A percentile compares a stretch with the other conserved stretches of the same genome.
These are phyloP conservation scores for Alectura lathami DNA, from an alignment of 2,113 vertebrate genomes.

Conservation along the genomic window DNA sequence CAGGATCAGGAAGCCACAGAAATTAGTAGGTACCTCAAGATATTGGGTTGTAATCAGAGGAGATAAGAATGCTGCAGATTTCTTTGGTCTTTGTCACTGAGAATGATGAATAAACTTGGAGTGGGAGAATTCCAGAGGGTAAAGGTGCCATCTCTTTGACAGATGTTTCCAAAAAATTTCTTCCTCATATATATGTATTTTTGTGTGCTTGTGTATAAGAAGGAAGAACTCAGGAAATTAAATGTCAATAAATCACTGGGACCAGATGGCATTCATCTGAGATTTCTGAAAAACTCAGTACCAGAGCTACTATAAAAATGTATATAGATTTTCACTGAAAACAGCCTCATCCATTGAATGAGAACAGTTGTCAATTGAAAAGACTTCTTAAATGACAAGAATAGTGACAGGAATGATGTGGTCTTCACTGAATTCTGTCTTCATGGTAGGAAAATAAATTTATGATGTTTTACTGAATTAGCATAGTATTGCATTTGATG, in stretches of 20 bases:
- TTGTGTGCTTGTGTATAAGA: background rate
- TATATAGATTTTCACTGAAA: constrained; percentile 31
- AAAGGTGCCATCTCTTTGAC: background rate
- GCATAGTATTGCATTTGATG: background rate
- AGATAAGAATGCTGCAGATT: background rate
- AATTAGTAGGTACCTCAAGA: background rate
- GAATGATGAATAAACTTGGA: background rate
- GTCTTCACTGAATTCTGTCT: background rate
- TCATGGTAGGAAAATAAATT: background rate
- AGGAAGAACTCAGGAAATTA: constrained; percentile 45
- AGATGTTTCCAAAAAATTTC: background rate
- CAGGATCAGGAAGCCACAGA: background rate
- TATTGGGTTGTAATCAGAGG: background rate
- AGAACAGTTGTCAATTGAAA: background rate
- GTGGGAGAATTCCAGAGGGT: background rate
- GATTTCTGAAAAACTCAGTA: background rate
- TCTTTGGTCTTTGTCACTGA: background rate
- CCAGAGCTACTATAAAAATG: constrained; percentile 28
- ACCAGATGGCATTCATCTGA: constrained; percentile 43
- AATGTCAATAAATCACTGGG: constrained; percentile 40
- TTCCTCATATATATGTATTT: background rate
- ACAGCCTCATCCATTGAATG: background rate
- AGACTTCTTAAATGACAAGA: background rate
- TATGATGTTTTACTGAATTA: background rate
- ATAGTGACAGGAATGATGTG: background rate